These are phyloP conservation scores for Tragelaphus strepsiceros DNA, from an alignment of 2,113 vertebrate genomes.

Conservation along the genomic window DNA sequence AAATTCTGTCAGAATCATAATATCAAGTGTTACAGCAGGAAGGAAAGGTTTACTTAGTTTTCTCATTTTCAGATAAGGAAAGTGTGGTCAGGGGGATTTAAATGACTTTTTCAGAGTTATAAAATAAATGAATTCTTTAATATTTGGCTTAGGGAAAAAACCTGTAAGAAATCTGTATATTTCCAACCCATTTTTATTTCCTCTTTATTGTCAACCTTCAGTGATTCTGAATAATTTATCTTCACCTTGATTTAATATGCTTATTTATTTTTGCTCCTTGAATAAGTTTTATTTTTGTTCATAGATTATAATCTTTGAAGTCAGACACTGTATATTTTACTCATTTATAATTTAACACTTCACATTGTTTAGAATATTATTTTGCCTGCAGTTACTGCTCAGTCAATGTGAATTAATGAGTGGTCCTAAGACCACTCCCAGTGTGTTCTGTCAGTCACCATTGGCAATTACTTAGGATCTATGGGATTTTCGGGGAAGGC, in stretches of 20 bases:
- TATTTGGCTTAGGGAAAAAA: not conserved
- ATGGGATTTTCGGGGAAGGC: not conserved
- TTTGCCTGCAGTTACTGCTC: not conserved
- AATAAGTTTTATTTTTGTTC: not conserved
- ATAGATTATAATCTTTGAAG: not conserved
- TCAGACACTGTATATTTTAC: not conserved
- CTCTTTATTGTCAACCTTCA: not conserved
- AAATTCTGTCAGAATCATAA: constrained; percentile 13
- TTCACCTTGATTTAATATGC: not conserved
- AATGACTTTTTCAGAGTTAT: not conserved
- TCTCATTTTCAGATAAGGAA: not conserved
- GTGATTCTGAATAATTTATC: not conserved
- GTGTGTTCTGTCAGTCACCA: not conserved
- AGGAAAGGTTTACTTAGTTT: not conserved
- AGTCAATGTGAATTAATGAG: not conserved
- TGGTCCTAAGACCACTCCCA: not conserved
- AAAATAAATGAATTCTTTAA: constrained; percentile 15
- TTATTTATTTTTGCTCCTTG: not conserved
- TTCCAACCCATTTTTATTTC: not conserved
- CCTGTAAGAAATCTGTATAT: not conserved
- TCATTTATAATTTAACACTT: not conserved
- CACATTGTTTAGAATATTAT: not conserved
- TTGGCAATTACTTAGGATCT: not conserved
- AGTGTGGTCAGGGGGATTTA: not conserved
- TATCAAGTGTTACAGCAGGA: not conserved